A percentile compares a stretch with the other conserved stretches of the same genome.
Evolutionary conservation across 2,113 vertebrate genomes (phyloP).

Genomic region (Peromyscus californicus): DNA sequence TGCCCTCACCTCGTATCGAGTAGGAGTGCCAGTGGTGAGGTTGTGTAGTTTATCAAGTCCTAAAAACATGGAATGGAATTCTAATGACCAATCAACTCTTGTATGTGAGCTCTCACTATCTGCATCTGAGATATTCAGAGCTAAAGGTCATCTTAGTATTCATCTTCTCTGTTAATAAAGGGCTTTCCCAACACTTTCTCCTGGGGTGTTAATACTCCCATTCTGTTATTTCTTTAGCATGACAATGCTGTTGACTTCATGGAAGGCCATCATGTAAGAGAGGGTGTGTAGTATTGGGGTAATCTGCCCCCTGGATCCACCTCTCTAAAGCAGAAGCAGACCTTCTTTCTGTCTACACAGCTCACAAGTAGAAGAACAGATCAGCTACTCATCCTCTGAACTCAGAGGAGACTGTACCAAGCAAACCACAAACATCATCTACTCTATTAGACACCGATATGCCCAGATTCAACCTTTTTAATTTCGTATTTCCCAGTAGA

Average conservation of each 20-base stretch:
- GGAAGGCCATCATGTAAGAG: too few species aligned
- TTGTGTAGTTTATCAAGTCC: slow-evolving; percentile 93
- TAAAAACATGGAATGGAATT: slow-evolving; percentile 67
- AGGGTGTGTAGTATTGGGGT: rapidly evolving
- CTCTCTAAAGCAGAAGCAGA: background rate
- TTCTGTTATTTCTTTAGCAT: background rate
- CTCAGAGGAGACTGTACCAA: background rate
- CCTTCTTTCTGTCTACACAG: background rate
- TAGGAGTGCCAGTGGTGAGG: slow-evolving; percentile 88
- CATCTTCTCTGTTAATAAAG: background rate
- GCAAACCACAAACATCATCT: background rate
- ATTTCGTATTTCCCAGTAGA: background rate
- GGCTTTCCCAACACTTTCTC: background rate
- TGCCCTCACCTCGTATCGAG: slow-evolving; percentile 89
- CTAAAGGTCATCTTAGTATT: background rate
- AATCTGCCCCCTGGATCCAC: background rate
- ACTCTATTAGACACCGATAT: background rate
- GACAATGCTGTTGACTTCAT: background rate
- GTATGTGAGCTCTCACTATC: too few species aligned
- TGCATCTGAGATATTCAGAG: background rate
- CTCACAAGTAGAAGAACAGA: background rate
- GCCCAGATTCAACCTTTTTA: background rate
- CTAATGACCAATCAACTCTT: background rate
- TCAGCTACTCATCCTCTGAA: background rate
- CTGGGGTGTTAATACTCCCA: background rate